Percentiles rank a stretch among this genome's conserved stretches.
phyloP scores from a whole-genome alignment of 2,797 vertebrate genomes.

The Spheniscus humboldti region DNA sequence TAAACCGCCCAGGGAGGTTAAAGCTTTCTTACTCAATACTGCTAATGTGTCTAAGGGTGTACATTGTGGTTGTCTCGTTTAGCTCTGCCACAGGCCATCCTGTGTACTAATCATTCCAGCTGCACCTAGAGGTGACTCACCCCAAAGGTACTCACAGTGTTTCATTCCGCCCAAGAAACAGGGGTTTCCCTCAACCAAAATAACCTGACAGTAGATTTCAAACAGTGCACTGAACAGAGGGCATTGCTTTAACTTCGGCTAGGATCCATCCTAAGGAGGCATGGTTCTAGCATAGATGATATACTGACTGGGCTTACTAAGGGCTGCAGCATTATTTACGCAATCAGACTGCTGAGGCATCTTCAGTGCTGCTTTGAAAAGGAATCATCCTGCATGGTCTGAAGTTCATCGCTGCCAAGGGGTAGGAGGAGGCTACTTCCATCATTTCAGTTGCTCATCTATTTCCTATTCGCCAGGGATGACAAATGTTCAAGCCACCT shows the following conservation, averaged over 20 bases:
- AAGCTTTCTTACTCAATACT: background rate
- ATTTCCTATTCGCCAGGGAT: background rate
- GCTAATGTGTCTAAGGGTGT: background rate
- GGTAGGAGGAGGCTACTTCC: background rate
- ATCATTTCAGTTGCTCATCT: background rate
- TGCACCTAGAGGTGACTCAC: background rate
- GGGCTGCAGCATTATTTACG: background rate
- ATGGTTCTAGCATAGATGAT: background rate
- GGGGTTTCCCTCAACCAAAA: background rate
- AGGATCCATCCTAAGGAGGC: background rate
- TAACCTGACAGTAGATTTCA: background rate
- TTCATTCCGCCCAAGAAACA: background rate
- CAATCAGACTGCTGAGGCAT: background rate
- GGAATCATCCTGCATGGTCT: background rate
- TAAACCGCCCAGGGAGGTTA: background rate
- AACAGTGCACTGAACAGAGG: background rate
- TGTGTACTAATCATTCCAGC: background rate
- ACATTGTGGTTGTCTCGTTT: background rate
- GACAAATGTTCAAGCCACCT: background rate
- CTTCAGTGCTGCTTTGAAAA: background rate
- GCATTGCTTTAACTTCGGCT: background rate
- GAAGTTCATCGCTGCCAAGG: background rate
- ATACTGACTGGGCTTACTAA: background rate
- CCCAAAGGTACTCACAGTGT: background rate
- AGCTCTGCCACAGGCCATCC: background rate